phyloP scores from a whole-genome alignment of 2,888 invertebrate species.

The Papilio elwesi region DNA sequence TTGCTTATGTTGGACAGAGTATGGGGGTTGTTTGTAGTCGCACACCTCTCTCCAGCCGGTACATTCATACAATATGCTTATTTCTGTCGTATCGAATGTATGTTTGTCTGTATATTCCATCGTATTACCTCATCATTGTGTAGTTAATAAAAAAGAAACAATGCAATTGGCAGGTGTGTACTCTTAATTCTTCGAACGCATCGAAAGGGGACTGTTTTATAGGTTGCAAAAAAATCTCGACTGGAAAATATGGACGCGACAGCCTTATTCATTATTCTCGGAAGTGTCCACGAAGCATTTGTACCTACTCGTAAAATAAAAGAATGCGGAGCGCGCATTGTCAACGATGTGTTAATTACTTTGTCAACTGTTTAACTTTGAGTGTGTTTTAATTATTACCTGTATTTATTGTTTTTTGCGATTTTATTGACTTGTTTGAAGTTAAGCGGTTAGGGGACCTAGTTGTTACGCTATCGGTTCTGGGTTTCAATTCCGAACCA shows the following conservation, averaged over 20 bases:
- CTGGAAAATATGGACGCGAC: background rate
- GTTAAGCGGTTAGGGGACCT: background rate
- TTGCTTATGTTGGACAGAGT: too few relatives aligned
- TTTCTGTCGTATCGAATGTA: too few relatives aligned
- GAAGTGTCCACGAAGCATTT: background rate
- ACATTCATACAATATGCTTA: too few relatives aligned
- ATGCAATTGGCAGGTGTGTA: conserved; percentile 9
- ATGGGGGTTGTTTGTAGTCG: too few relatives aligned
- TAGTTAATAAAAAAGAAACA: background rate
- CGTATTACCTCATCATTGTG: background rate
- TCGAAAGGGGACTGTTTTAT: background rate
- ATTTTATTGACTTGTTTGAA: background rate
- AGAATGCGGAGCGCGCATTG: background rate
- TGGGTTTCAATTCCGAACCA: background rate
- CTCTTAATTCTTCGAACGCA: background rate
- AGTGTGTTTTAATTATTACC: background rate
- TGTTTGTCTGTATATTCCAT: background rate
- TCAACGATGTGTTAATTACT: conserved; percentile 7
- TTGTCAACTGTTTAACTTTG: background rate
- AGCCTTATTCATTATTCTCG: background rate
- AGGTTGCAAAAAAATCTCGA: background rate
- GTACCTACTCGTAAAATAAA: background rate
- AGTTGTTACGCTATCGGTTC: too few relatives aligned
- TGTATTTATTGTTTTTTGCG: background rate
- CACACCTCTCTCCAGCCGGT: too few relatives aligned